These are phyloP conservation scores for Zaprionus ghesquierei DNA, from an alignment of 1,140 invertebrate species.

Conservation along the genomic window DNA sequence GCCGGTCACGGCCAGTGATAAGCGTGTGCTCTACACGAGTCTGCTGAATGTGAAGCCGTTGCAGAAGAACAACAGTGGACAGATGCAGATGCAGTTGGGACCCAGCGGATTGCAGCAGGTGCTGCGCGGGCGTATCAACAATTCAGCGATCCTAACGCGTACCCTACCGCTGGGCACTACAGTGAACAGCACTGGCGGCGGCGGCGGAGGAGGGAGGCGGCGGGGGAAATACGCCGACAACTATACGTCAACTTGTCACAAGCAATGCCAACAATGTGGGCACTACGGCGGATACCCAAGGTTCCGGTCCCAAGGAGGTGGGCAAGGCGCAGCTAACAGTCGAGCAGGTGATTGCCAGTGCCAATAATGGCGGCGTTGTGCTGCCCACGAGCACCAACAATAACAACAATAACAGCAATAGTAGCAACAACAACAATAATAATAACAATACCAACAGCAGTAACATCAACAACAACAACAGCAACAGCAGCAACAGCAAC, in stretches of 20 bases:
- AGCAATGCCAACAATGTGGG: conserved; percentile 53
- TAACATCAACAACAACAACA: conserved; percentile 44
- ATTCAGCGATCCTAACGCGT: conserved; percentile 74
- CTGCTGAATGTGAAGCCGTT: conserved; percentile 75
- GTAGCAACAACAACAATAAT: conserved; percentile 34
- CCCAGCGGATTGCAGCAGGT: conserved; percentile 68
- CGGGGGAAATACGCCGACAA: conserved; percentile 43
- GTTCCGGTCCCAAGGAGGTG: conserved; percentile 49
- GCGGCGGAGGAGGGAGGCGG: conserved; percentile 12
- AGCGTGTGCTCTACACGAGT: conserved; percentile 77
- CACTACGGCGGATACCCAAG: conserved; percentile 26
- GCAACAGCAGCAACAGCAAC: conserved; percentile 15
- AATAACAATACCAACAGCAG: conserved; percentile 27
- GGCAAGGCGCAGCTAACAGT: conserved; percentile 63
- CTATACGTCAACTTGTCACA: conserved; percentile 59
- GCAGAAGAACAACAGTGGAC: conserved; percentile 79
- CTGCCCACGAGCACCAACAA: conserved; percentile 58
- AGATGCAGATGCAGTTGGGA: conserved; percentile 78
- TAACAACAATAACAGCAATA: conserved; percentile 54
- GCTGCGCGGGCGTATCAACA: conserved; percentile 71
- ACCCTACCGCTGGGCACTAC: conserved; percentile 71
- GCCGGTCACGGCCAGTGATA: conserved; percentile 49
- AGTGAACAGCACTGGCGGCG: conserved; percentile 54
- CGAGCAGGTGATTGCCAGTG: conserved; percentile 68
- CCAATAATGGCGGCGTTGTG: conserved; percentile 69